A percentile compares a stretch with the other conserved stretches of the same genome.
Evolutionary conservation across 2,888 invertebrate genomes (phyloP).

Genomic region (Balanococcus diminutus): DNA sequence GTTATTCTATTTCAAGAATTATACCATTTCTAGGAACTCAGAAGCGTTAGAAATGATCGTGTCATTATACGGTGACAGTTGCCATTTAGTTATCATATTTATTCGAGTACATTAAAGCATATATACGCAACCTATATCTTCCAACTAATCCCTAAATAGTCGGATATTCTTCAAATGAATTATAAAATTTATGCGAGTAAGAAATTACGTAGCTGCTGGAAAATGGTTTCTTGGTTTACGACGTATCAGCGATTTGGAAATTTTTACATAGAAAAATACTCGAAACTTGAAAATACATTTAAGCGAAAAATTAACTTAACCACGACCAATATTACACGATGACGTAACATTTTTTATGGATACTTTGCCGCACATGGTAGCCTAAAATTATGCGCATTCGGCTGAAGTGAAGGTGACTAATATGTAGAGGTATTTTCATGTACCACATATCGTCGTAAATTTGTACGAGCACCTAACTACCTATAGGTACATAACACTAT

Average conservation of each 20-base stretch:
- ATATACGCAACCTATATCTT: not conserved
- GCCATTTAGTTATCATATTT: constrained; percentile 13
- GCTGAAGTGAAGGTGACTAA: not conserved
- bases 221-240: not conserved
- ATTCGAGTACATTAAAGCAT: not conserved
- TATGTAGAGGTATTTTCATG: not conserved
- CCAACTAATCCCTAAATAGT: not conserved
- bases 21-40: not conserved
- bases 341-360: not conserved
- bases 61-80: constrained; percentile 26
- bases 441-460: not conserved
- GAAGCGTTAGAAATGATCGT: not conserved
- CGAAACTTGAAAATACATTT: not conserved
- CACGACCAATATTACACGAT: not conserved
- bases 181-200: not conserved
- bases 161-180: constrained; percentile 18
- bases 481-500: not conserved
- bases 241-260: not conserved
- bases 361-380: not conserved
- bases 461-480: not conserved
- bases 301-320: not conserved
- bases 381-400: not conserved
- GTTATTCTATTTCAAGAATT: not conserved
- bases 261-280: not conserved
- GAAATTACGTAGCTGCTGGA: not conserved